Conservation (phyloP, 1,140 invertebrate genomes). For the Drosophila melanica region DNA sequence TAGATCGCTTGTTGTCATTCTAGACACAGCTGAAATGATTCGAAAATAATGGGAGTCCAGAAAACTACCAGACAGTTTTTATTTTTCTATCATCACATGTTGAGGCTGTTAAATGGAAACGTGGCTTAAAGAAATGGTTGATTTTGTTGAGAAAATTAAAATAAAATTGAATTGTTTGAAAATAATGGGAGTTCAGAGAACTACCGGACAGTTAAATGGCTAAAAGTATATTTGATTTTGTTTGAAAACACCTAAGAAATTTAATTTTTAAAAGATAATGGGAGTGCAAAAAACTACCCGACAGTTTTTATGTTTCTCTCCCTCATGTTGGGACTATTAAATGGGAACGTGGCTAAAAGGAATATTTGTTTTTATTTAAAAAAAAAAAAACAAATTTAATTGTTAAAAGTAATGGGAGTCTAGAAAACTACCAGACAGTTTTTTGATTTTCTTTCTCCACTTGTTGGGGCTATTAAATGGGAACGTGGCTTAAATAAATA, state of each 20-base stretch:
- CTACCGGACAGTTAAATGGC: too few species aligned
- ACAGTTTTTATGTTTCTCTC: slow-evolving; percentile 6
- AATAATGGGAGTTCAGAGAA: too few species aligned
- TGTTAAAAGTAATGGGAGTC: too few species aligned
- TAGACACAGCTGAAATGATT: slow-evolving; percentile 3
- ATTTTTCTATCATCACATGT: slow-evolving; percentile 20
- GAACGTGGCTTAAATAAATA: background rate
- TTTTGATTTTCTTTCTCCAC: background rate
- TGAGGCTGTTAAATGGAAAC: slow-evolving; percentile 18
- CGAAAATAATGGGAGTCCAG: slow-evolving; percentile 1
- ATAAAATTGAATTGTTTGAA: too few species aligned
- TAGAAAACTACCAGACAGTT: too few species aligned
- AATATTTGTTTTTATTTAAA: background rate
- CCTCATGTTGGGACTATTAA: slow-evolving; percentile 25
- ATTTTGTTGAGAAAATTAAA: background rate
- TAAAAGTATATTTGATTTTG: too few species aligned
- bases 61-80: slow-evolving; percentile 21
- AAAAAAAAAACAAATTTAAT: too few species aligned
- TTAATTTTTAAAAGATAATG: too few species aligned
- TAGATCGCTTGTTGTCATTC: slow-evolving; percentile 18
- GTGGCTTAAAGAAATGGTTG: too few species aligned
- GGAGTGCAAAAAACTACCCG: slow-evolving; percentile 12
- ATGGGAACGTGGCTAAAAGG: background rate
- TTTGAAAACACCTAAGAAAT: too few species aligned
- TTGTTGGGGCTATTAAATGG: slow-evolving; percentile 21